Percentiles rank a stretch among this genome's conserved stretches.
Evolutionary conservation across 2,888 invertebrate species (phyloP).

Genomic region (Pelosia muscerda): DNA sequence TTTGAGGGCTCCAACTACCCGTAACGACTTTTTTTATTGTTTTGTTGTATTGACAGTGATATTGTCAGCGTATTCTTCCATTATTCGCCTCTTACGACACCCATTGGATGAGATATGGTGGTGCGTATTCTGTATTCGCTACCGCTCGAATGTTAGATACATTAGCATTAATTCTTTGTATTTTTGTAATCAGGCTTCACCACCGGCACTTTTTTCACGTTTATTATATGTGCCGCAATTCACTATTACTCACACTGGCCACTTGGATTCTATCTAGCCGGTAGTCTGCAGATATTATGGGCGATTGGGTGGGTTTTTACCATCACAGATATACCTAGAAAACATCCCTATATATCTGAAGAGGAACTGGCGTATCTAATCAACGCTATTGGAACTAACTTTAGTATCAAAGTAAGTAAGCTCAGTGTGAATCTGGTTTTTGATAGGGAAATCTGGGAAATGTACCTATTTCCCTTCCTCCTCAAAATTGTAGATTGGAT

Average conservation of each 20-base stretch:
- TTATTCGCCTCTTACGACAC: no score
- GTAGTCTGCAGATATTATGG: slow-evolving; percentile 84
- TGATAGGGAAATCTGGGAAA: background rate
- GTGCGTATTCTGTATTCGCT: no score
- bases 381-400: slow-evolving; percentile 83
- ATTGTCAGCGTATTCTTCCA: no score
- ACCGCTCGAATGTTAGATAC: background rate
- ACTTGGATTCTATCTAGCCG: slow-evolving; percentile 89
- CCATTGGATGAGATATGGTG: background rate
- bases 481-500: no score
- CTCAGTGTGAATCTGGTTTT: background rate
- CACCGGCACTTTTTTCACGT: slow-evolving; percentile 89
- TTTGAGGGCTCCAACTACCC: no score
- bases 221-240: slow-evolving; percentile 88
- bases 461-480: background rate
- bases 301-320: slow-evolving; percentile 85
- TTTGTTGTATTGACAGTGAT: no score
- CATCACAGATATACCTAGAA: slow-evolving; percentile 88
- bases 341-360: slow-evolving; percentile 87
- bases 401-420: slow-evolving; percentile 73
- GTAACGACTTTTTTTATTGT: no score
- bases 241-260: slow-evolving; percentile 89
- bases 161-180: slow-evolving; percentile 18
- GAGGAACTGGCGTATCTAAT: slow-evolving; percentile 88
- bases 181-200: slow-evolving; percentile 69